Base-by-base conservation (phyloP, 2,888 invertebrate genomes). In the Callyntrura sp. region DNA sequence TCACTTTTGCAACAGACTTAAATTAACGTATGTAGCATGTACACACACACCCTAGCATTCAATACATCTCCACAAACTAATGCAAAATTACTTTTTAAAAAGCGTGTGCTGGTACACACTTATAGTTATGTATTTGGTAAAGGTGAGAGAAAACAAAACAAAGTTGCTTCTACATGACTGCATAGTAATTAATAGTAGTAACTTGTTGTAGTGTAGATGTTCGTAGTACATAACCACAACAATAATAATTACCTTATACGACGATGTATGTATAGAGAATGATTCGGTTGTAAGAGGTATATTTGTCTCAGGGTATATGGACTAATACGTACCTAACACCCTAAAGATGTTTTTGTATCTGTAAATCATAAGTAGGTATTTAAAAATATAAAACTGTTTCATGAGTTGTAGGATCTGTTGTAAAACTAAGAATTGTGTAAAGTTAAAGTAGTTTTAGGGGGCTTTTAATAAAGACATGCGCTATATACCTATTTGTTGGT, bases 251-350 rank as follows among this genome's bases (percentile, higher is more conserved):
- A 35, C 35, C 35, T n/a, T n/a, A 51, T 20, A 62, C 62, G 23
- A 62, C 6, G 48, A 25, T 43, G 60, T 85, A 60, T 85, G 51
- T 78, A 45, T 86, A 86, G 23, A 86, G 87, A 87, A 87, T 90
- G 90, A 90, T 90, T 90, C 90, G 90, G 90, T 90, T 90, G 84
- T 60, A 90, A 90, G 90, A 90, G 90, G 90, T 90, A 90, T 90
- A 68, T 79, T 81, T 87, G 87, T 87, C 87, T 87, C 81, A 87
- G 87, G 87, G 87, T 87, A 48, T 81, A 60, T 35, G 35, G 60
- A 81, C 79, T 57, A 60, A 55, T 78, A 48, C 76, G 70, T 70
- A 70, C 70, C 70, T 70, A 70, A 70, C 70, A 70, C 70, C 70
- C 70, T 70, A 70, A 70, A 70, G 70, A 70, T 70, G 70, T 35